Evolutionary conservation across 2,888 invertebrate genomes (phyloP), one percentile per base, ranked within the genome.

Genomic region (Orgyia antiqua): DNA sequence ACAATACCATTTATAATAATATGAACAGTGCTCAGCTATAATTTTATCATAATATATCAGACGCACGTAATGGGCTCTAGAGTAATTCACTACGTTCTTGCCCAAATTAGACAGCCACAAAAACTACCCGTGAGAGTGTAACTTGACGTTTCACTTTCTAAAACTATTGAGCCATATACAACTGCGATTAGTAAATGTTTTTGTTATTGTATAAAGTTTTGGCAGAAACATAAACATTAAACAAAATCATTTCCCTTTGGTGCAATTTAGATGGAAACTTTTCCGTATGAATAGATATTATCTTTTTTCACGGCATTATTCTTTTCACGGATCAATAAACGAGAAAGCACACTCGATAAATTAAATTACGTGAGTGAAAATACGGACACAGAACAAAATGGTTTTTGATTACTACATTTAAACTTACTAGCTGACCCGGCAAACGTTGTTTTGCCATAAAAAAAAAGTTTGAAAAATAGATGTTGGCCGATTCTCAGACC

Each of bases 121-220:
- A 62, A 62, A 18, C n/a, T 36, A 33, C 43, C 39, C 58, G 56
- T 61, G 62, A 60, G 60, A 64, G 24, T 37, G n/a, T n/a, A n/a
- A n/a, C n/a, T n/a, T n/a, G n/a, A n/a, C n/a, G n/a, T n/a, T 55
- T 61, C 51, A 54, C 73, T 76, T 74, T 72, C 73, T 58, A 70
- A 67, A 60, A 49, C 48, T 41, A 58, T 54, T 35, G 51, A 44
- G 45, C 32, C 37, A 34, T 48, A 27, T 40, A 34, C 10, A 33
- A 55, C 42, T 4, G 15, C 15, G 4, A 4, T 6, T 15, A 40
- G 34, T 34, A 46, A 39, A 34, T 13, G 27, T 35, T 32, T 39
- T 55, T 59, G 39, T 57, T 57, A 51, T 31, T 28, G 23, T 37
- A 20, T 9, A 32, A 13, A 24, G 21, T 33, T 42, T 37, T 24